Evolutionary conservation across 2,888 invertebrate genomes (phyloP), one percentile per base, ranked within the genome.

Genomic region (Amblyjoppa fuscipennis): DNA sequence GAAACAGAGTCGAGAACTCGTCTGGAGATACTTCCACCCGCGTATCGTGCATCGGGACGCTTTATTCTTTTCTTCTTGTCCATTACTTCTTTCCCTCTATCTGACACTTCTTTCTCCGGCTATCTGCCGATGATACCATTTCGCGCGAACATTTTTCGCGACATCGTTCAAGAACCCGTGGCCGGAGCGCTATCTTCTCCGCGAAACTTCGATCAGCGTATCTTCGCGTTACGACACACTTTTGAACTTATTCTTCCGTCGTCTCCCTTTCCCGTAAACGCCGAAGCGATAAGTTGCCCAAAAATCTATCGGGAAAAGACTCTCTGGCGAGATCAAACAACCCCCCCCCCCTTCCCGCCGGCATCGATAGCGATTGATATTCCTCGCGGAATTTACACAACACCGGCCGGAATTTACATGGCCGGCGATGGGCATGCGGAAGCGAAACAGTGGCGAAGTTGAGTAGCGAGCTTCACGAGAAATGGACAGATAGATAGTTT

Each of bases 101-200:
- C 51, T 38, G 64, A 53, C 76, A 66, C 66, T 76, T 64, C 51
- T 68, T 56, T 64, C 51, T 68, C 41, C 69, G 69, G 51, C 75
- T 74, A 81, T 56, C 59, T 45, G 41, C 11, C 68, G 51, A 68
- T 41, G 51, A 76, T 68, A 56, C 66, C 31, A 77, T 38, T 68
- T 77, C 41, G 38, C 11, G 45, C 16, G 41, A 77, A 77, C 41
- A 41, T 9, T 66, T 9, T n/a, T 68, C 28, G 41, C 11, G n/a
- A 77, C 77, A 68, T 51, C 41, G 56, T 68, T 25, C 38, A 31
- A 38, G 38, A 41, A 68, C 28, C n/a, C 16, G 31, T 25, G 31
- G 28, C 66, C 38, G 16, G 68, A 64, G 61, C 20, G 34, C 66
- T 76, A 66, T 38, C 38, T 41, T 41, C 77, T 41, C 28, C 25